Base-by-base conservation (phyloP, 2,113 vertebrate genomes). In the Gadus macrocephalus region DNA sequence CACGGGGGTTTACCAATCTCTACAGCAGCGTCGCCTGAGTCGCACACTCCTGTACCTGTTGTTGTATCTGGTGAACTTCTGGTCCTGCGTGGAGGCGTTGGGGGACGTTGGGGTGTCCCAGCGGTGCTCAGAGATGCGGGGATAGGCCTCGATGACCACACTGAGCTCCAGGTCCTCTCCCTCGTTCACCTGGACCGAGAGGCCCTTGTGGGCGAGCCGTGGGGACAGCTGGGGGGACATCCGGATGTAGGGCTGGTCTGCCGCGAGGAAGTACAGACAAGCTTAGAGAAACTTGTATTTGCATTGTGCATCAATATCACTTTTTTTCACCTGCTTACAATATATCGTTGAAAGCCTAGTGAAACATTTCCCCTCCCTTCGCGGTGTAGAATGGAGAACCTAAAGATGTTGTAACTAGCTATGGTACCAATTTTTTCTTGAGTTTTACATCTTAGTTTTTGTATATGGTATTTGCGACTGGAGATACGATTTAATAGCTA, bases 61-160 rank as follows among this genome's bases (percentile, higher is more conserved):
- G 69, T 91, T 88, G 68, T 88, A 82, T 69, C 11, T 70, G 83
- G 80, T 78, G 76, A 90, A 78, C 27, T 63, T 82, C 6, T 76
- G 60, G 60, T 90, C 87, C 56, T 88, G 89, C 3, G 83, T 78
- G 65, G 88, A 83, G 1, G 63, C 74, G 73, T 86, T 87, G 35
- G 74, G 77, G 49, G 81, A 78, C 2, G 71, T 79, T 0, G 89
- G 87, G 0, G 85, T 89, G 61, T 69, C 55, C 97, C 97, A 98
- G 64, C 55, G 69, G 68, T 91, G 89, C 28, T 66, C 25, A 2
- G 76, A 83, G 25, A 95, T 90, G 42, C 72, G 66, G 1, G 96
- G 97, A 58, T 98, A 99, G 8, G 96, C 94, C 38, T 96, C 91
- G 9, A 96, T 85, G 8, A 81, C 59, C 25, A 98, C 92, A 0